Evolutionary conservation across 2,797 vertebrate genomes (phyloP), one percentile per base, ranked within the genome.

Genomic region (Mus minutoides): DNA sequence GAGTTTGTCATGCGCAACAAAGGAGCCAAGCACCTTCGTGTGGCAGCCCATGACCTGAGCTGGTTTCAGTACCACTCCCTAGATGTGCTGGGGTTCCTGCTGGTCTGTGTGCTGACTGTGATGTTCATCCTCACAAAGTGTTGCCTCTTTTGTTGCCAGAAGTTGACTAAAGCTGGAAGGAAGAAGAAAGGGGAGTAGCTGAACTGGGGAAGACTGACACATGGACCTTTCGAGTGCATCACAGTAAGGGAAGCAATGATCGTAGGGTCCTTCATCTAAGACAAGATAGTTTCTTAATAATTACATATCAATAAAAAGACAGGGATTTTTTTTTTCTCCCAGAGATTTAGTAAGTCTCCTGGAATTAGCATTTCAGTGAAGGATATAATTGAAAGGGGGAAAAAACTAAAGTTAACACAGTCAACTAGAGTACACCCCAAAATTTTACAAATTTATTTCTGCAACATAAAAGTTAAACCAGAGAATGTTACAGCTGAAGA

Each of bases 1-100:
- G 98, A 99, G 98, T 99, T 97, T 94, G 99, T 99, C n/a, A 99
- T 99, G 98, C 98, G 98, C 49, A 98, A 99, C 97, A 99, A 99
- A 83, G 99, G 99, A 1, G 99, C 99, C 29, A 97, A 98, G 77
- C 99, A 99, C 91, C 96, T 99, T 67, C 97, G 98, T 58, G 85
- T 87, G 49, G 98, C 98, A 22, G 98, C 98, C 6, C 97, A 99
- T 6, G 91, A 99, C 52, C 99, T 99, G 89, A 98, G 98, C 96
- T 99, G 99, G 99, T 98, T 99, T 96, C 99, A 99, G 97, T 99
- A 99, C 96, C 98, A 99, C 96, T 98, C 98, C 60, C 93, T 99
- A 96, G 99, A 99, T 11, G 98, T 99, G 46, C 54, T 98, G 7
- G 97, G 86, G 3, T 98, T 99, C 95, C 84, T 99, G 24, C 87